Conservation (phyloP, 2,797 vertebrate genomes). For the Arctocebus calabarensis region DNA sequence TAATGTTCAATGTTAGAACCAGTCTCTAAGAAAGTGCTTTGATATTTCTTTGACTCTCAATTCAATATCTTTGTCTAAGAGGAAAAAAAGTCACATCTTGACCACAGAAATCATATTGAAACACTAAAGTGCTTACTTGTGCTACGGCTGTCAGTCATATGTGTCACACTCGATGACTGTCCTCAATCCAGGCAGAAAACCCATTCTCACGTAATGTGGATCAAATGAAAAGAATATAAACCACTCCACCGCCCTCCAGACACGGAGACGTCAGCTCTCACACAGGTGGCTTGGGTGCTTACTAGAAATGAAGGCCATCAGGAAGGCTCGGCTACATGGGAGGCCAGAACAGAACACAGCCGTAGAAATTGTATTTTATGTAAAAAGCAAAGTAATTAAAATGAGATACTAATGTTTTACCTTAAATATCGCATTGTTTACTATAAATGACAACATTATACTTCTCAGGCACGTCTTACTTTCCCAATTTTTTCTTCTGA, state of each 20-base stretch:
- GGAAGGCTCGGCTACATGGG: background rate
- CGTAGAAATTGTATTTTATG: background rate
- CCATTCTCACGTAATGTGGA: constrained; percentile 61
- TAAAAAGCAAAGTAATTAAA: constrained; percentile 13
- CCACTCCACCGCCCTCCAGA: constrained; percentile 59
- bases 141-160: constrained; percentile 57
- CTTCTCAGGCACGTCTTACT: background rate
- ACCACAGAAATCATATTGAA: constrained; percentile 60
- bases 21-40: constrained; percentile 58
- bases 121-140: constrained; percentile 56
- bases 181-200: constrained; percentile 59
- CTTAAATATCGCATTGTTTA: background rate
- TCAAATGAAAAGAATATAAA: constrained; percentile 66
- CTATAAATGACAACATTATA: background rate
- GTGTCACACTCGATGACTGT: background rate
- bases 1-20: constrained; percentile 30
- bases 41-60: constrained; percentile 62
- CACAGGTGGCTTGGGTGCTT: background rate
- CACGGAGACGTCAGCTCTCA: background rate
- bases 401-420: background rate
- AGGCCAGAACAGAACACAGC: background rate
- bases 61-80: constrained; percentile 67
- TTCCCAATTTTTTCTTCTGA: constrained; percentile 17
- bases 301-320: background rate
- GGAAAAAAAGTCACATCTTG: constrained; percentile 6